Evolutionary conservation across 1,140 invertebrate genomes (phyloP).

Genomic region (Argopecten irradians): DNA sequence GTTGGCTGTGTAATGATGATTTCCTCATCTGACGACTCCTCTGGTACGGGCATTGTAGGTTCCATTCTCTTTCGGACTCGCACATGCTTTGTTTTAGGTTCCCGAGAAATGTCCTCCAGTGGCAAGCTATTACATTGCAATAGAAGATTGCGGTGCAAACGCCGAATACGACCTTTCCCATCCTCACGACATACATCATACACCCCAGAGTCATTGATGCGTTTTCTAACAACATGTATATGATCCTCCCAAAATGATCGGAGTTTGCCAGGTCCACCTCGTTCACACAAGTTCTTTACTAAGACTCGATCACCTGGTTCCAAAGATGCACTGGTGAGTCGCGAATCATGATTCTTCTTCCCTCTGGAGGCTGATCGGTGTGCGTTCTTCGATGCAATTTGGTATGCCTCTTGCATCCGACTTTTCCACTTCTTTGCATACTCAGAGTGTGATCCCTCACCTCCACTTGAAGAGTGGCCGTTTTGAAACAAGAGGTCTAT

Average conservation of each 20-base stretch:
- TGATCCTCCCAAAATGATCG: slow-evolving; percentile 46
- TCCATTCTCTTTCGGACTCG: too few species aligned
- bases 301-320: slow-evolving; percentile 53
- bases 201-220: slow-evolving; percentile 32
- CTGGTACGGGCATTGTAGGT: too few species aligned
- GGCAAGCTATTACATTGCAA: slow-evolving; percentile 25
- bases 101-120: too few species aligned
- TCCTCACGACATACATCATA: slow-evolving; percentile 37
- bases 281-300: slow-evolving; percentile 39
- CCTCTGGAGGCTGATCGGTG: background rate
- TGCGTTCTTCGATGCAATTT: slow-evolving; percentile 25
- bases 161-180: background rate
- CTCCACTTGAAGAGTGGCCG: too few species aligned
- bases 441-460: background rate
- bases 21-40: background rate
- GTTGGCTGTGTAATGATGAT: too few species aligned
- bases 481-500: slow-evolving; percentile 8
- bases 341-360: slow-evolving; percentile 20
- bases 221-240: slow-evolving; percentile 32
- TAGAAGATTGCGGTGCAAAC: slow-evolving; percentile 26
- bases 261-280: slow-evolving; percentile 53
- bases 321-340: background rate
- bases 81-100: too few species aligned
- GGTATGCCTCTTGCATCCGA: slow-evolving; percentile 36
- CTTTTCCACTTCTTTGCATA: slow-evolving; percentile 29